Base-by-base conservation (phyloP, 2,797 vertebrate species). In the Cheirogaleus major region DNA sequence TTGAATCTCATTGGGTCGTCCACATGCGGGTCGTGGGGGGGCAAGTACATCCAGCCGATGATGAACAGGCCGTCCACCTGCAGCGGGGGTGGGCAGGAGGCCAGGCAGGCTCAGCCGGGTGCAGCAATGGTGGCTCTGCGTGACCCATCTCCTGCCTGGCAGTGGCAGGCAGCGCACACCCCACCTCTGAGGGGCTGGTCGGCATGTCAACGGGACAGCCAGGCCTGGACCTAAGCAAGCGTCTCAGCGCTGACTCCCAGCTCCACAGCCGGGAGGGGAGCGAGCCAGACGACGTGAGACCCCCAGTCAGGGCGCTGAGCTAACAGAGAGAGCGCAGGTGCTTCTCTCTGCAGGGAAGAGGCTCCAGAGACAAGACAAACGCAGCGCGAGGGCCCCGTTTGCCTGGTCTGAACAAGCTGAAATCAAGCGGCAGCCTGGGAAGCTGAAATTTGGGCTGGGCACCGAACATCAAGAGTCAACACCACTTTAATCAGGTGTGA, bases 11-110 rank as follows among this genome's bases (percentile, higher is more conserved):
- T 99, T 1, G 99, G 99, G 97, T 99, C 99, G 8, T 99, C 99
- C 86, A 99, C 99, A 0, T 99, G 99, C 14, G 99, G 99, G 97
- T 99, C 99, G 0, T 99, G 99, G 94, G 99, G 99, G 0, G 99
- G 99, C 95, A 99, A 98, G 98, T 99, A 99, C 99, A 99, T 99
- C 99, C 99, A 99, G 79, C 99, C 99, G 1, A 99, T 99, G 98
- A 99, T 99, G 97, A 99, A 99, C 41, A 99, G 97, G 48, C 99
- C 99, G 0, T 99, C 99, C 38, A 99, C 99, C 99, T 99, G 98
- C 30, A 69, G 45, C 57, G 32, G 22, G n/a, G 1, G 6, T 41
- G 85, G 32, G 38, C 2, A 8, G 17, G 9, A 3, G 69, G 50
- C 25, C 75, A 43, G 1, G 0, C 10, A 1, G 27, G 78, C 17